A percentile compares a stretch with the other conserved stretches of the same genome.
These are phyloP conservation scores for Grallaria varia DNA, from an alignment of 2,113 vertebrate species.

Conservation along the genomic window DNA sequence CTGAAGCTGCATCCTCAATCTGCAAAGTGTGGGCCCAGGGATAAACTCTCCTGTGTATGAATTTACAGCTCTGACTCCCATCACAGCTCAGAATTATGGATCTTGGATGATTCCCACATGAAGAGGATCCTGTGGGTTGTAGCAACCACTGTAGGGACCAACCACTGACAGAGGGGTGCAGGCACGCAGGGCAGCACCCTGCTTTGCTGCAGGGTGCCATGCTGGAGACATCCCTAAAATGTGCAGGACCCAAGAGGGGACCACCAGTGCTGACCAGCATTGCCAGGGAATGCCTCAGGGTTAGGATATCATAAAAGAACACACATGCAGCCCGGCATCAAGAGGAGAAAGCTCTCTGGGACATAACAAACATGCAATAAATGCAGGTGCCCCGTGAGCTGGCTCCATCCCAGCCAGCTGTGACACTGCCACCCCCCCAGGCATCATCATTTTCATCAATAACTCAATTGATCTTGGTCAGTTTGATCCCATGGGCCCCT, in stretches of 20 bases:
- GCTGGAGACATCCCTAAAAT: neutral
- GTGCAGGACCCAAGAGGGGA: neutral
- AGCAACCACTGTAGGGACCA: too few relatives aligned
- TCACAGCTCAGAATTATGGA: accelerated
- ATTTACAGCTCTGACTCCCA: neutral
- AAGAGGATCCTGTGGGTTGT: neutral
- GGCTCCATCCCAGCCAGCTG: neutral
- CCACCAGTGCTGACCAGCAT: neutral
- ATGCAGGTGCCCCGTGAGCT: neutral
- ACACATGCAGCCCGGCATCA: accelerated
- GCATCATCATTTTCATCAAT: neutral
- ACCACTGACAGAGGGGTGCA: neutral
- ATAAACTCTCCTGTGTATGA: neutral
- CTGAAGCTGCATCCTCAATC: neutral
- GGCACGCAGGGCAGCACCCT: neutral
- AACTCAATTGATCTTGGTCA: neutral
- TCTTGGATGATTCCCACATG: neutral
- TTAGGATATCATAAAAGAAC: neutral
- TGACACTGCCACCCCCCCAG: neutral
- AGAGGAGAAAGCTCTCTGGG: neutral
- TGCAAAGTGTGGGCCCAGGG: neutral
- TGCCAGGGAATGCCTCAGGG: neutral
- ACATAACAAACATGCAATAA: neutral
- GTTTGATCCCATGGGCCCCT: neutral
- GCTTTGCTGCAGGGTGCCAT: neutral